Conservation (phyloP, 2,797 vertebrate species). For the Thripadectes ignobilis region DNA sequence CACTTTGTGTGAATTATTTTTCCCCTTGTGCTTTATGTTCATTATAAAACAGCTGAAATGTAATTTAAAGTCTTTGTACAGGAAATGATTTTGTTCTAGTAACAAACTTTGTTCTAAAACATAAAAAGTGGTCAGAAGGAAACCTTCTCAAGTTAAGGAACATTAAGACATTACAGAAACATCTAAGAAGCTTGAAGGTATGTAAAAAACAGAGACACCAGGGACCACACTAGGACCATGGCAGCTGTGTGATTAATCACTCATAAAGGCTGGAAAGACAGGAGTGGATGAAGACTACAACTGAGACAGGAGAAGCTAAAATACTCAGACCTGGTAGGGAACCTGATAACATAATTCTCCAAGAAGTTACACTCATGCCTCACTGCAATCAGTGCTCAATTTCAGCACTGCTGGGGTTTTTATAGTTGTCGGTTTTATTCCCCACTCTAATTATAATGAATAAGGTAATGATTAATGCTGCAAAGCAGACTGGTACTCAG, state of each 20-base stretch:
- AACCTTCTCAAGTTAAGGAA: background rate
- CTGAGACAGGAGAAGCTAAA: background rate
- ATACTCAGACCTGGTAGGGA: background rate
- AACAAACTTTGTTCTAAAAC: background rate
- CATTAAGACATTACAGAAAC: background rate
- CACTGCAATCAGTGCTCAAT: background rate
- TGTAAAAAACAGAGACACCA: background rate
- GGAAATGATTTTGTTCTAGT: background rate
- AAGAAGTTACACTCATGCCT: background rate
- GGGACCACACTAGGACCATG: background rate
- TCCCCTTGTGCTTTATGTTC: background rate
- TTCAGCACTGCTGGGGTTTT: background rate
- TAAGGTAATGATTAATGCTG: conserved; percentile 12
- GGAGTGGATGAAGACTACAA: background rate
- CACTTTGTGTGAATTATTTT: background rate
- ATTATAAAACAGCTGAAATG: background rate
- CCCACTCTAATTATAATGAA: conserved; percentile 11
- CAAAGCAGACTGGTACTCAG: background rate
- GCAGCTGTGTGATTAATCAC: conserved; percentile 1
- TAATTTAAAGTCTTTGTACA: background rate
- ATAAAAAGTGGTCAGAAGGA: background rate
- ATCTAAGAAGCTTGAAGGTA: background rate
- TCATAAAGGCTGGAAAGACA: background rate
- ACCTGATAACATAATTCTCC: background rate
- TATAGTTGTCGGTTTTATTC: conserved; percentile 1